phyloP scores from a whole-genome alignment of 1,140 invertebrate genomes.

The Diachasma alloeum region DNA sequence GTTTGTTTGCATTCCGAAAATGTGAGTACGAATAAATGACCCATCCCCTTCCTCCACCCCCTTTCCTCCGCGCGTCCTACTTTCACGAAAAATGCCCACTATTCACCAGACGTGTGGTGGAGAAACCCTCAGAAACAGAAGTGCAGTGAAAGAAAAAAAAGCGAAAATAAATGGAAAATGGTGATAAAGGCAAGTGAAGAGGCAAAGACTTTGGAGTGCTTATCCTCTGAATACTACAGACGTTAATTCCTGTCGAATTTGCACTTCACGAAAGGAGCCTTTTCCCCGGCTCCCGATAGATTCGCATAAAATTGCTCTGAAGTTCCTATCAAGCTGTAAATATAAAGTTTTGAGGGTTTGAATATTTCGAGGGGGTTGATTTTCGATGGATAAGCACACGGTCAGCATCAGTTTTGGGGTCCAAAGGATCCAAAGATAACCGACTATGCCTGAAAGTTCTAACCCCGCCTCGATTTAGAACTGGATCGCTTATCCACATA shows the following conservation, averaged over 20 bases:
- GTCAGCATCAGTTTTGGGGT: background rate
- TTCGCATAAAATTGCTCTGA: background rate
- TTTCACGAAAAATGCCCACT: constrained; percentile 8
- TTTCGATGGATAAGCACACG: constrained; percentile 11
- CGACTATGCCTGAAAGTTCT: background rate
- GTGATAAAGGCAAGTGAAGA: constrained; percentile 5
- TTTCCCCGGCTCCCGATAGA: background rate
- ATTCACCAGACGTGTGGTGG: background rate
- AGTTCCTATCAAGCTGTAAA: background rate
- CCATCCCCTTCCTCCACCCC: background rate
- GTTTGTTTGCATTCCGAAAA: background rate
- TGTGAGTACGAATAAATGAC: constrained; percentile 26
- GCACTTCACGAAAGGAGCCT: background rate
- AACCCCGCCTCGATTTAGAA: background rate
- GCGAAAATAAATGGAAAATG: constrained; percentile 1
- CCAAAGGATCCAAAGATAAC: constrained; percentile 18
- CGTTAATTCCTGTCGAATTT: background rate
- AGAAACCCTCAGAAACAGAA: constrained; percentile 6
- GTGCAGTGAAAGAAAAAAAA: background rate
- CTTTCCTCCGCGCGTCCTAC: background rate
- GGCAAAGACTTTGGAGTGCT: background rate
- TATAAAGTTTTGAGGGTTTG: background rate
- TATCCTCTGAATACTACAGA: background rate
- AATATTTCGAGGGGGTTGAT: background rate
- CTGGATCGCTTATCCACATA: background rate